These are phyloP conservation scores for Drosophila tsacasi DNA, from an alignment of 1,140 invertebrate genomes.

Conservation along the genomic window DNA sequence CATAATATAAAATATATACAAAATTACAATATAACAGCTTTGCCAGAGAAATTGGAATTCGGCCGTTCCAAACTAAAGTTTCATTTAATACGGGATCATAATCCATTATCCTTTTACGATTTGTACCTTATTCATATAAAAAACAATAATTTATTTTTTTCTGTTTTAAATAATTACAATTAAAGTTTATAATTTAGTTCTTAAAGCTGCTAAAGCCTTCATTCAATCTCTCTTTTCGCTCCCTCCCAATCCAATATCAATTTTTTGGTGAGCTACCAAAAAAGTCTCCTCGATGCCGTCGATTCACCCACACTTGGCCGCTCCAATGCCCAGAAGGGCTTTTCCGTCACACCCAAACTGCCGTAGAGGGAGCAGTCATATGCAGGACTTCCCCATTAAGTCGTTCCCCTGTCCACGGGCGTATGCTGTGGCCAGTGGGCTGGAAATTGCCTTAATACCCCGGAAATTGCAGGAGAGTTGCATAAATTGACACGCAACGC, in stretches of 20 bases:
- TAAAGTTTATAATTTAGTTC: too few relatives aligned
- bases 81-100: too few relatives aligned
- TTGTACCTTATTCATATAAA: too few relatives aligned
- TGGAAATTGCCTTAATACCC: constrained; percentile 83
- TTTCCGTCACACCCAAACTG: constrained; percentile 56
- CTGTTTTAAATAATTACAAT: not conserved
- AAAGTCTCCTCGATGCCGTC: not conserved
- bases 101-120: too few relatives aligned
- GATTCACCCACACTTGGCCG: constrained; percentile 32
- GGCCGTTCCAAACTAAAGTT: too few relatives aligned
- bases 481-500: constrained; percentile 82
- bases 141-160: too few relatives aligned
- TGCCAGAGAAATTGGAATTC: too few relatives aligned
- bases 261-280: constrained; percentile 21
- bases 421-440: constrained; percentile 48
- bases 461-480: constrained; percentile 82
- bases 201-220: not conserved
- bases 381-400: constrained; percentile 74
- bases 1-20: too few relatives aligned
- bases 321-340: constrained; percentile 63
- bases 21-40: too few relatives aligned
- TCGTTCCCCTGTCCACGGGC: constrained; percentile 51
- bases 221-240: not conserved
- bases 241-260: constrained; percentile 22
- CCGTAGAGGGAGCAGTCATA: constrained; percentile 46